Evolutionary conservation across 2,113 vertebrate genomes (phyloP), one percentile per base, ranked within the genome.

Genomic region (Verasper variegatus): DNA sequence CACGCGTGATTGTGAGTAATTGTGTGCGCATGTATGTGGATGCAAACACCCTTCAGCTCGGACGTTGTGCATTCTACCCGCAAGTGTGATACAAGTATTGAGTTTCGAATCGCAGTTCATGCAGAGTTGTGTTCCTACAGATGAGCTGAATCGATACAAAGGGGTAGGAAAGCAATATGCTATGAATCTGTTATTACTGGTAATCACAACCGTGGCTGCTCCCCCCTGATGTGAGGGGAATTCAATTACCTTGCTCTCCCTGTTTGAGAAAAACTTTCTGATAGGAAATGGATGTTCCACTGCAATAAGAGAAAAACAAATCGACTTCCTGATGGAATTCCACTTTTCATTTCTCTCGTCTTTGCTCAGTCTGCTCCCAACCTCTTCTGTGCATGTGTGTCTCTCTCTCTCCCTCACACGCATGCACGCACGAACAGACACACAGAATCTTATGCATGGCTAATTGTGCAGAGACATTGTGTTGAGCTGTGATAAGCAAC

Each of bases 391-490:
- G 23, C 71, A 10, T 71, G 59, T 59, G 56, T 59, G 42, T 52
- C 21, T 62, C 60, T 63, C 42, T 40, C 61, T 57, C 40, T 40
- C 47, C 5, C 15, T 49, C 45, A 37, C 35, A 55, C 27, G 26
- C 74, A 61, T 37, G 63, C 57, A 61, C 37, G 59, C 35, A 61
- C 68, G 24, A 68, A 64, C 37, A 58, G 66, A 27, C 74, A 59
- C 40, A 65, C 51, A 62, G 10, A 77, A 55, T 78, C 80, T 62
- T 80, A 89, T 87, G 89, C 88, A 89, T 91, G 90, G 88, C 83
- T 91, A 92, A 91, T 91, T 92, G 91, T 86, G 88, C 87, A 78
- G 86, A 90, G 90, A 91, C 90, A 88, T 89, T 91, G 90, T 92
- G 91, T 86, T 86, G 85, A 81, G 88, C 89, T 86, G 87, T 84